These are phyloP conservation scores for Amphipoea oculea DNA, from an alignment of 2,888 invertebrate species.

Conservation along the genomic window DNA sequence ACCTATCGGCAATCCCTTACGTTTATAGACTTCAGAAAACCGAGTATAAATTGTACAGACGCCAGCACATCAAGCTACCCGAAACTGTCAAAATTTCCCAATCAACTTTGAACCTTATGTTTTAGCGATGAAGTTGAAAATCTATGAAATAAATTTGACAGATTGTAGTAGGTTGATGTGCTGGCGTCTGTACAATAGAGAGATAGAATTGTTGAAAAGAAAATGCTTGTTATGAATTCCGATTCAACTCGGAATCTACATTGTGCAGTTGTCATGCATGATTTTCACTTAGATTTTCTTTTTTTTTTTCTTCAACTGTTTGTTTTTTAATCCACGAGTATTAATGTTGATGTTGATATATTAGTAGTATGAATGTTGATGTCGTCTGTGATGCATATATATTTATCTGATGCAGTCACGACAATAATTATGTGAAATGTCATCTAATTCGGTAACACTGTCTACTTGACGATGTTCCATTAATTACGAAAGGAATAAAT, in stretches of 20 bases:
- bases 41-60: neutral
- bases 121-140: too few species aligned
- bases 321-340: neutral
- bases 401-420: neutral
- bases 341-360: neutral
- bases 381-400: neutral
- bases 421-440: neutral
- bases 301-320: neutral
- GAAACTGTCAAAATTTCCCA: too few species aligned
- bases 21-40: neutral
- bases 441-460: conserved; percentile 5
- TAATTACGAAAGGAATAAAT: conserved; percentile 14
- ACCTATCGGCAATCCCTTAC: neutral
- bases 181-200: neutral
- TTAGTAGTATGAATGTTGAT: neutral
- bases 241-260: conserved; percentile 1
- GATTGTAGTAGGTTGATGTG: too few species aligned
- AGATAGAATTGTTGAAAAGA: neutral
- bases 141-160: too few species aligned
- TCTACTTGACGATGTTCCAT: conserved; percentile 2
- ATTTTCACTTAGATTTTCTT: conserved; percentile 7
- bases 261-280: neutral
- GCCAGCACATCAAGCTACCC: too few species aligned
- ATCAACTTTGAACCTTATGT: too few species aligned
- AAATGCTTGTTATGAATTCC: conserved; percentile 35